Conservation (phyloP, 2,797 vertebrate genomes). For the Leuciscus waleckii region DNA sequence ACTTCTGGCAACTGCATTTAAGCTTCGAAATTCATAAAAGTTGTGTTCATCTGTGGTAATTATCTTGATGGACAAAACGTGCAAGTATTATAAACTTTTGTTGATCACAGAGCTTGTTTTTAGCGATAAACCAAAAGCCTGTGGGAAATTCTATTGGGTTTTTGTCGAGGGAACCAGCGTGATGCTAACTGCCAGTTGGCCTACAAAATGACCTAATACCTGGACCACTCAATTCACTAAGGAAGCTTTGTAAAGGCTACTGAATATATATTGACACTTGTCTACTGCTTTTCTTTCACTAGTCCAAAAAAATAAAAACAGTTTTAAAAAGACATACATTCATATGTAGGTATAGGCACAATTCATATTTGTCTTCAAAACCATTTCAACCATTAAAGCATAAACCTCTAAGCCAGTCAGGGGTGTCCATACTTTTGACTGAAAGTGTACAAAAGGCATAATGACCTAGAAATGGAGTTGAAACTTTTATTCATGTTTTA, state of each 20-base stretch:
- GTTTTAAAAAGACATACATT: not conserved
- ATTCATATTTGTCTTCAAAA: not conserved
- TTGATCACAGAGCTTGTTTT: too few species aligned
- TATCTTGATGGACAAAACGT: too few species aligned
- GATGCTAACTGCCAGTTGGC: too few species aligned
- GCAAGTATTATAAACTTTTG: too few species aligned
- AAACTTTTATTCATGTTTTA: conserved; percentile 1
- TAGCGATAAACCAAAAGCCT: too few species aligned
- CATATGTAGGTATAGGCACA: not conserved
- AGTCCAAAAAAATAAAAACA: not conserved
- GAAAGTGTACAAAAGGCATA: not conserved
- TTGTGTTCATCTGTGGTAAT: too few species aligned
- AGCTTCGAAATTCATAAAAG: too few species aligned
- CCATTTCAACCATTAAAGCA: not conserved
- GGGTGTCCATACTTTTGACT: not conserved
- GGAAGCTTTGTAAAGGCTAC: not conserved
- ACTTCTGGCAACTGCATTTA: too few species aligned
- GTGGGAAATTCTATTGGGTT: too few species aligned
- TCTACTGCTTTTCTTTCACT: not conserved
- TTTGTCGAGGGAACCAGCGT: too few species aligned
- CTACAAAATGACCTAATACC: too few species aligned
- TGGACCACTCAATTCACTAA: not conserved
- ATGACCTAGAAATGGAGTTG: not conserved
- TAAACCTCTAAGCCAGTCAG: not conserved
- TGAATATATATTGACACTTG: not conserved